Conservation (phyloP, 2,888 invertebrate species). For the Drosophila kuntzei region DNA sequence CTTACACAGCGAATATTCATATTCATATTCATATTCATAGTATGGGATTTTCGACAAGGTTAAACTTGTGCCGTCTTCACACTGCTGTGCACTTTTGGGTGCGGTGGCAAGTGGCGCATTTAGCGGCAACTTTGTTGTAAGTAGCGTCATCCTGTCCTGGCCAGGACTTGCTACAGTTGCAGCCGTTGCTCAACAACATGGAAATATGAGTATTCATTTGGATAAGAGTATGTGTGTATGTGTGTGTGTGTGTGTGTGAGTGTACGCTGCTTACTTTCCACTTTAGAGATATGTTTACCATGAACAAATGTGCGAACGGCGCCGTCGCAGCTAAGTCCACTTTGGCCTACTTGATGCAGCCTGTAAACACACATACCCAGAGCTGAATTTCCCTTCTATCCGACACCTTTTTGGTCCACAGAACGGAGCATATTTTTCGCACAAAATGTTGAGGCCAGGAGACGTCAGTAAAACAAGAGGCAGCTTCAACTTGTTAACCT, state of each 20-base stretch:
- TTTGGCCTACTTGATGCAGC: slow-evolving; percentile 71
- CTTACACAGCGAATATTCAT: slow-evolving; percentile 17
- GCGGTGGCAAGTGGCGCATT: slow-evolving; percentile 64
- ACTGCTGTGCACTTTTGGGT: slow-evolving; percentile 45
- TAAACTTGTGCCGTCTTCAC: slow-evolving; percentile 14
- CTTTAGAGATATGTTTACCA: slow-evolving; percentile 72
- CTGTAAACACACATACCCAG: slow-evolving; percentile 17
- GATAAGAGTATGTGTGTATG: not conserved
- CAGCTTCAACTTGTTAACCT: slow-evolving; percentile 75
- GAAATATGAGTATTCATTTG: slow-evolving; percentile 22
- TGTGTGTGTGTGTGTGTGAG: slow-evolving; percentile 21
- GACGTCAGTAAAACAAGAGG: slow-evolving; percentile 50
- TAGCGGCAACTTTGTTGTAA: slow-evolving; percentile 61
- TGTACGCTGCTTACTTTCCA: slow-evolving; percentile 65
- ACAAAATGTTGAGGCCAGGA: slow-evolving; percentile 44
- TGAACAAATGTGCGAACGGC: slow-evolving; percentile 58
- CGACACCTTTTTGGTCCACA: not conserved
- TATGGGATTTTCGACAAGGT: slow-evolving; percentile 35
- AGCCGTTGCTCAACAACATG: slow-evolving; percentile 24
- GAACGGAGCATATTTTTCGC: slow-evolving; percentile 51
- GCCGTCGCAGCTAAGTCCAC: slow-evolving; percentile 60
- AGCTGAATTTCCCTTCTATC: not conserved
- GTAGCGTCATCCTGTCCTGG: slow-evolving; percentile 37
- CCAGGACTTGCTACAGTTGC: not conserved
- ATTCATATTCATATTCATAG: slow-evolving; percentile 15